Percentiles rank a stretch among this genome's conserved stretches.
Evolutionary conservation across 2,888 invertebrate genomes (phyloP).

Genomic region (Octonoba sinensis): DNA sequence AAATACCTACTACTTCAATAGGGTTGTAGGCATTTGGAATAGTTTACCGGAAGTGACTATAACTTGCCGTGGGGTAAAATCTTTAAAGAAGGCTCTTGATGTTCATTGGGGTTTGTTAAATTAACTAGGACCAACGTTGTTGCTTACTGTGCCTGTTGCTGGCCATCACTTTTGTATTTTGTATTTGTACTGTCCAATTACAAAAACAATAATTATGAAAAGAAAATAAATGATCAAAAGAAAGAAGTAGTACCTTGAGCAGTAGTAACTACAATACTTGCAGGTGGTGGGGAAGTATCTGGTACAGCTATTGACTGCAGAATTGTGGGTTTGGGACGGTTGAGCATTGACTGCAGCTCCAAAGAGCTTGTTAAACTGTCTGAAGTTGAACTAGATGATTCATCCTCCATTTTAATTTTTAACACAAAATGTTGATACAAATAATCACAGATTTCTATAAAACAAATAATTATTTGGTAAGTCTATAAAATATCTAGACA

Average conservation of each 20-base stretch:
- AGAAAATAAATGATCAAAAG: neutral
- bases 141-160: too few species aligned
- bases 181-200: too few species aligned
- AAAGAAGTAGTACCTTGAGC: slow-evolving; percentile 41
- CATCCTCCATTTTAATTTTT: slow-evolving; percentile 68
- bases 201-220: too few species aligned
- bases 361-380: slow-evolving; percentile 25
- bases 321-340: slow-evolving; percentile 51
- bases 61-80: too few species aligned
- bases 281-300: slow-evolving; percentile 28
- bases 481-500: too few species aligned
- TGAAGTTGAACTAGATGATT: slow-evolving; percentile 11
- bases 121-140: too few species aligned
- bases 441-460: slow-evolving; percentile 69
- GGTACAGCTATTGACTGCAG: slow-evolving; percentile 41
- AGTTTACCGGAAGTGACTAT: too few species aligned
- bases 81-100: too few species aligned
- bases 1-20: too few species aligned
- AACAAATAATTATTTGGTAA: neutral
- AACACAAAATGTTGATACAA: slow-evolving; percentile 69
- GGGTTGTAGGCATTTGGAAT: too few species aligned
- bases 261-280: slow-evolving; percentile 40
- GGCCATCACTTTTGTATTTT: too few species aligned
- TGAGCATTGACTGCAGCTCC: slow-evolving; percentile 37
- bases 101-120: too few species aligned